Evolutionary conservation across 1,140 invertebrate species (phyloP).

Genomic region (Caenorhabditis tropicalis): DNA sequence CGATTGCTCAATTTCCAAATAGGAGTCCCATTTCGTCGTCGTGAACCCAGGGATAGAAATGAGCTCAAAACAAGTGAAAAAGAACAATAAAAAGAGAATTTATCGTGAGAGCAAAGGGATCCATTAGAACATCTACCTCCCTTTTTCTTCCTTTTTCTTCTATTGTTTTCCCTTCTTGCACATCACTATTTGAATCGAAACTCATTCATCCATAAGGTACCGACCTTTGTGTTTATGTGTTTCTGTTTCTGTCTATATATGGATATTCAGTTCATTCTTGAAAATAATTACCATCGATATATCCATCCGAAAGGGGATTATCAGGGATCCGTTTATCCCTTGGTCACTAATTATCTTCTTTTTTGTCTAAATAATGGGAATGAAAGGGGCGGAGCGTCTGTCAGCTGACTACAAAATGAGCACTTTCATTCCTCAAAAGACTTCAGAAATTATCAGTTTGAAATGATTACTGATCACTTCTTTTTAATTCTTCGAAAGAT

Average conservation of each 20-base stretch:
- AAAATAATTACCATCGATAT: background rate
- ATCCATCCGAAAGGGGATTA: background rate
- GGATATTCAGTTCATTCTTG: background rate
- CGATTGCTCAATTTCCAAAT: background rate
- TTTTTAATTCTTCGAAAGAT: background rate
- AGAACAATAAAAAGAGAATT: background rate
- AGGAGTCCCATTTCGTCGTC: background rate
- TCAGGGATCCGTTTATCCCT: background rate
- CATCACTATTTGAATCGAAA: background rate
- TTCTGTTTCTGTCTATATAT: background rate
- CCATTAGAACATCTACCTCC: background rate
- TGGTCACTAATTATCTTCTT: conserved; percentile 14
- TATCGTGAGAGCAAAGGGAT: background rate
- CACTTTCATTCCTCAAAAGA: background rate
- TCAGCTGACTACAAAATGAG: background rate
- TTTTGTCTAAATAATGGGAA: background rate
- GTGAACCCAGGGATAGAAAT: conserved; percentile 11
- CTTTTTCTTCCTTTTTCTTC: background rate
- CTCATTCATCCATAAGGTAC: background rate
- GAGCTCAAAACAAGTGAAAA: background rate
- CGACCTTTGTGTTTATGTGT: conserved; percentile 21
- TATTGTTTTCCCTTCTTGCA: background rate
- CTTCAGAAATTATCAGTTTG: background rate
- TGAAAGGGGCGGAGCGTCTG: background rate
- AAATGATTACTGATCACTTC: background rate